Percentiles rank a stretch among this genome's conserved stretches.
Evolutionary conservation across 2,113 vertebrate species (phyloP).

Genomic region (Poecile atricapillus): DNA sequence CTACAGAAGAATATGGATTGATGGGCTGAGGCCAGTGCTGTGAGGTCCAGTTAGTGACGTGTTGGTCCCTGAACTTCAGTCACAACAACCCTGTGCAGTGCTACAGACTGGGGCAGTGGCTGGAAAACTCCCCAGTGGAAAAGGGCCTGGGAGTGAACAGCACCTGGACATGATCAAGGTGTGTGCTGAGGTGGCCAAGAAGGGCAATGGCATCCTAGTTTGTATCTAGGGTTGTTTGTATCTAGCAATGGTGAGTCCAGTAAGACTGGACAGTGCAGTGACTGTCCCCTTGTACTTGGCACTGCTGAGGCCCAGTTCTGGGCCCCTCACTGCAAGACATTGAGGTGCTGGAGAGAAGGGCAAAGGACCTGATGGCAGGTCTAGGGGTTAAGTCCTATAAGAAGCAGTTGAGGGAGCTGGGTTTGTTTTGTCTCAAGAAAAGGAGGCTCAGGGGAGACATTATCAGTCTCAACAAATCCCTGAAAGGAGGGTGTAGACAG

Average conservation of each 20-base stretch:
- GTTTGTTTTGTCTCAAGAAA: neutral
- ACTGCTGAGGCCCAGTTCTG: neutral
- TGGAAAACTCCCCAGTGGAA: neutral
- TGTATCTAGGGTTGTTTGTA: too few species aligned
- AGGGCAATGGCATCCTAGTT: too few species aligned
- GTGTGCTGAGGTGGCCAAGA: neutral
- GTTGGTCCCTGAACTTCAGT: neutral
- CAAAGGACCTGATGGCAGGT: neutral
- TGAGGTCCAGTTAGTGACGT: neutral
- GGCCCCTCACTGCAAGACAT: too few species aligned
- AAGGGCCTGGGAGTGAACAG: neutral
- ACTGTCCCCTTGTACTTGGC: too few species aligned
- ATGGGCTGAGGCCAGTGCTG: neutral
- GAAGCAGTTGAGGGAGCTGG: neutral
- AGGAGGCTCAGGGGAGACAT: neutral
- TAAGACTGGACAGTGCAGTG: neutral
- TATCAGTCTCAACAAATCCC: neutral
- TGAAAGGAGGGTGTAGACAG: neutral
- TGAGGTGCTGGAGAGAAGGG: neutral
- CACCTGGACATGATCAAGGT: neutral
- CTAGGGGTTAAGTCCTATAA: neutral
- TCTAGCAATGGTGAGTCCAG: neutral
- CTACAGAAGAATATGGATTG: neutral
- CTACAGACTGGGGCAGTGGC: neutral
- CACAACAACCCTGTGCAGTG: neutral